Evolutionary conservation across 2,113 vertebrate species (phyloP), one percentile per base, ranked within the genome.

Genomic region (Ammodytes dubius): DNA sequence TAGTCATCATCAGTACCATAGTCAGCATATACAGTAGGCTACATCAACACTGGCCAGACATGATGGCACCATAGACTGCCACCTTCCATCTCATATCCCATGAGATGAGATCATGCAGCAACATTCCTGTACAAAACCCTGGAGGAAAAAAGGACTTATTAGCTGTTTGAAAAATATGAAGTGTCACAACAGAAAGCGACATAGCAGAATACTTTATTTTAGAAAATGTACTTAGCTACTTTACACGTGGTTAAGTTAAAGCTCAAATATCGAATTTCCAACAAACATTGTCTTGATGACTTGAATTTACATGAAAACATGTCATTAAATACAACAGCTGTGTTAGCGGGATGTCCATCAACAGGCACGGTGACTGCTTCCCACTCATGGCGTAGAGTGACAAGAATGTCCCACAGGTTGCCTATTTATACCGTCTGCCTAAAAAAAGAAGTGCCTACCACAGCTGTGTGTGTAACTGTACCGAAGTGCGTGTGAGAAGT

Each of bases 391-490:
- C 47, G 73, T 39, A 42, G 46, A 27, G 50, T 6, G 1, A 17
- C 43, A 40, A 57, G 64, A 50, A 73, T 57, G 59, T 75, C 45
- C 52, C 58, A 61, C 60, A 61, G 81, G 52, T 74, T 70, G 46
- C 54, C 74, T 81, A 81, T 81, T 84, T 75, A 78, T 68, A 84
- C 60, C 67, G 17, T 8, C 9, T 15, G 54, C 49, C 60, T 61
- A 63, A 47, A 50, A 76, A 57, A 67, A 68, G 27, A 56, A 76
- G 49, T 13, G 60, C 52, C 10, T 14, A 49, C 12, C 50, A 77
- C 71, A 79, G 80, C 77, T 83, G 85, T n/a, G 12, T 13, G 49
- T 81, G 67, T 57, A 75, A 71, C 45, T 71, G 58, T 58, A 60
- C 67, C 19, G 58, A 74, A 63, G 70, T 65, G 68, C 12, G 43